Conservation (phyloP, 1,140 invertebrate genomes). For the Tachypleus tridentatus region DNA sequence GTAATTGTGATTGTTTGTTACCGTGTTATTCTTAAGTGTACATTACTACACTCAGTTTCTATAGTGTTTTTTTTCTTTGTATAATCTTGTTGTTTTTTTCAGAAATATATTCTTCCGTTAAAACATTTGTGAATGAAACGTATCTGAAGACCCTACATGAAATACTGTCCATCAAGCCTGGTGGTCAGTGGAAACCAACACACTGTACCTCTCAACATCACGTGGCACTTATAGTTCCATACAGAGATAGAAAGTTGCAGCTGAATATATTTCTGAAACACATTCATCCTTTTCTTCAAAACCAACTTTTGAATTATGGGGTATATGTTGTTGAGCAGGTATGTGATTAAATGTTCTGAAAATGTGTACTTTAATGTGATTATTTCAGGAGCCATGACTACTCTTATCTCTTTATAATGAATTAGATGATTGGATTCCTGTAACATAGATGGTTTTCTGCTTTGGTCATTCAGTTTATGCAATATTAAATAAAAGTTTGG, state of each 20-base stretch:
- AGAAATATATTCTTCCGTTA: not conserved
- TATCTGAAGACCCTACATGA: slow-evolving; percentile 8
- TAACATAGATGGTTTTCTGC: not conserved
- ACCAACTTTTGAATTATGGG: slow-evolving; percentile 76
- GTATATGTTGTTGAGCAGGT: slow-evolving; percentile 86
- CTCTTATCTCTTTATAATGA: not conserved
- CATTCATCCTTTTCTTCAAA: slow-evolving; percentile 77
- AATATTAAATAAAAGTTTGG: not conserved
- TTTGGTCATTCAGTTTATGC: not conserved
- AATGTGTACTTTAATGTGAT: not conserved
- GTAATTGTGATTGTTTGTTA: too few relatives aligned
- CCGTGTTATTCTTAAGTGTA: too few relatives aligned
- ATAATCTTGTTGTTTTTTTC: too few relatives aligned
- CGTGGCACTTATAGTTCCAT: slow-evolving; percentile 78
- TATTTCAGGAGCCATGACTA: not conserved
- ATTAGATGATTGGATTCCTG: not conserved
- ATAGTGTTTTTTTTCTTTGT: too few relatives aligned
- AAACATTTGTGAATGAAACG: slow-evolving; percentile 12
- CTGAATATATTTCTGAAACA: slow-evolving; percentile 67
- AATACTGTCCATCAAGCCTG: slow-evolving; percentile 29
- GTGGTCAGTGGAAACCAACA: slow-evolving; percentile 58
- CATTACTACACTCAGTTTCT: too few relatives aligned
- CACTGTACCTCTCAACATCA: slow-evolving; percentile 59
- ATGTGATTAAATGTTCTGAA: not conserved
- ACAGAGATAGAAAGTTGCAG: slow-evolving; percentile 67